phyloP scores from a whole-genome alignment of 2,797 vertebrate species.

The Hippocampus kuda region DNA sequence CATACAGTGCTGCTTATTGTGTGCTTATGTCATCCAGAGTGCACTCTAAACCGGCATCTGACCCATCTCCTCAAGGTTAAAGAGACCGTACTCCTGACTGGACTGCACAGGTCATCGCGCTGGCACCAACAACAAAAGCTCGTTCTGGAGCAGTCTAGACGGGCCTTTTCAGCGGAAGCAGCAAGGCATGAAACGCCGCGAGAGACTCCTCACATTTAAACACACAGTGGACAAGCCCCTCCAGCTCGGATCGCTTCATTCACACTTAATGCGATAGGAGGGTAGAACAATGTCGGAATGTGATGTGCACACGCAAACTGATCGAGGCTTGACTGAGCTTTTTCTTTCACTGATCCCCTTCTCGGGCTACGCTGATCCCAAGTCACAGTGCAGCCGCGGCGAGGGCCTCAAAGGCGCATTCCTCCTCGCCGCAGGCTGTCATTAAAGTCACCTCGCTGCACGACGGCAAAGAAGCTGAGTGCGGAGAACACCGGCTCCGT shows the following conservation, averaged over 20 bases:
- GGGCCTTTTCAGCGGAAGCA: slow-evolving; percentile 52
- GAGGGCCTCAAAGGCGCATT: slow-evolving; percentile 37
- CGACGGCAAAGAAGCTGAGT: slow-evolving; percentile 5
- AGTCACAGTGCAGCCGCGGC: slow-evolving; percentile 9
- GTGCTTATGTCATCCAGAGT: slow-evolving; percentile 24
- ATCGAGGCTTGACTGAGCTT: slow-evolving; percentile 14
- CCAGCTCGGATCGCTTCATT: slow-evolving; percentile 34
- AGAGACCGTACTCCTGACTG: slow-evolving; percentile 39
- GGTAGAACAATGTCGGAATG: slow-evolving; percentile 47
- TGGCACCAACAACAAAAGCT: slow-evolving; percentile 56
- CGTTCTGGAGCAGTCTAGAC: slow-evolving; percentile 50
- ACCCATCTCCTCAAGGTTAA: slow-evolving; percentile 51
- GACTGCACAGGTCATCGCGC: slow-evolving; percentile 56
- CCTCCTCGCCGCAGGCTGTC: slow-evolving; percentile 28
- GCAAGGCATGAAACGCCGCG: slow-evolving; percentile 50
- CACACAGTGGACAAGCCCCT: slow-evolving; percentile 25
- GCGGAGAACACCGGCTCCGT: neutral
- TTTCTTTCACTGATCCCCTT: slow-evolving; percentile 12
- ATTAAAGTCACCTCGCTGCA: slow-evolving; percentile 36
- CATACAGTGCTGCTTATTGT: slow-evolving; percentile 10
- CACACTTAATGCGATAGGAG: slow-evolving; percentile 33
- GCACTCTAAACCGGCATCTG: slow-evolving; percentile 23
- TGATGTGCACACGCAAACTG: slow-evolving; percentile 25
- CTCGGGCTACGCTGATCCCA: slow-evolving; percentile 1
- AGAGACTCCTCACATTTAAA: slow-evolving; percentile 36